Conservation (phyloP, 2,888 invertebrate species). For the Laspeyria flexula region DNA sequence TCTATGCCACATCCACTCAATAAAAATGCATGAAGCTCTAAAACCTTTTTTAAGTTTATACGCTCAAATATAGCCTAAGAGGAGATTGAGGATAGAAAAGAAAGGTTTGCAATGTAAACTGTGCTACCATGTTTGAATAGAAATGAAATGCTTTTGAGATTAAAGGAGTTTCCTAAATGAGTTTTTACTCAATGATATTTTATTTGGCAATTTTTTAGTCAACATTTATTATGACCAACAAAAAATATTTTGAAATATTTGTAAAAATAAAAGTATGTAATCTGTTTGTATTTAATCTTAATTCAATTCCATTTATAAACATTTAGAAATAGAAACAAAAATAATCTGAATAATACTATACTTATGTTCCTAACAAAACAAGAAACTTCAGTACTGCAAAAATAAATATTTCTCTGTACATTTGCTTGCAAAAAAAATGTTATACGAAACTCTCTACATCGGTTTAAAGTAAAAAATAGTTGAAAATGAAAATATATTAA, state of each 20-base stretch:
- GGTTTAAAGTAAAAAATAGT: slow-evolving; percentile 10
- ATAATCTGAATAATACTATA: slow-evolving; percentile 19
- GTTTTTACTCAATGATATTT: too few species aligned
- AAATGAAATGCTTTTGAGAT: too few species aligned
- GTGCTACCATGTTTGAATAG: too few species aligned
- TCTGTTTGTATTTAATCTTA: slow-evolving; percentile 15
- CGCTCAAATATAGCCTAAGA: too few species aligned
- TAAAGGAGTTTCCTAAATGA: too few species aligned
- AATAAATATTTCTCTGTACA: slow-evolving; percentile 27
- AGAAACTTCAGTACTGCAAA: slow-evolving; percentile 24
- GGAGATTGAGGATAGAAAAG: too few species aligned
- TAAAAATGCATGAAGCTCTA: too few species aligned
- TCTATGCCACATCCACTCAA: too few species aligned
- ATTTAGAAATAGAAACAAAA: slow-evolving; percentile 6
- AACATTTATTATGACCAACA: slow-evolving; percentile 8
- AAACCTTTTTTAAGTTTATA: too few species aligned
- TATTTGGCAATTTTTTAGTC: not conserved
- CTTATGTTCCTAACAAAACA: slow-evolving; percentile 42
- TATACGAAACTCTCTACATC: slow-evolving; percentile 2
- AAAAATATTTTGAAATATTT: slow-evolving; percentile 24
- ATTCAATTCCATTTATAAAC: slow-evolving; percentile 6
- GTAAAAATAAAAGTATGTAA: slow-evolving; percentile 15
- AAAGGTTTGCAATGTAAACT: too few species aligned
- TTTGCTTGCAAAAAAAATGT: slow-evolving; percentile 38
- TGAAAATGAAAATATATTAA: slow-evolving; percentile 1